A percentile compares a stretch with the other conserved stretches of the same genome.
Evolutionary conservation across 2,797 vertebrate genomes (phyloP).

Genomic region (Eurystomus glaucurus): DNA sequence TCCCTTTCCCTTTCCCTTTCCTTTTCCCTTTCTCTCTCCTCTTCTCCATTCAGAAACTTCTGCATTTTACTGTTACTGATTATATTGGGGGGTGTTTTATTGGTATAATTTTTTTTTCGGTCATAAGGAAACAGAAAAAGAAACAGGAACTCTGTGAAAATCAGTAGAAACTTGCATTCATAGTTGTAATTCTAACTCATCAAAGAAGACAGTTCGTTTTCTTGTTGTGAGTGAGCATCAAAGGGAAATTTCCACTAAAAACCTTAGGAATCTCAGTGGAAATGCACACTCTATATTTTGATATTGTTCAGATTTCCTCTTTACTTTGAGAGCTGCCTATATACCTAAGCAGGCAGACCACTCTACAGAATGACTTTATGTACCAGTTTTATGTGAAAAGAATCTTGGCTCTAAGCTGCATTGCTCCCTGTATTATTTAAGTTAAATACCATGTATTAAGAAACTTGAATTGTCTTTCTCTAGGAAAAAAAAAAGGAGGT

Average conservation of each 20-base stretch:
- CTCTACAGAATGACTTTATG: background rate
- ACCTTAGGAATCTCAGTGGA: background rate
- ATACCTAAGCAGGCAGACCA: background rate
- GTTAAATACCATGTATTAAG: constrained; percentile 25
- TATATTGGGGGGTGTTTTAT: background rate
- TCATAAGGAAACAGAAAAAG: background rate
- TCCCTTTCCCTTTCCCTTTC: background rate
- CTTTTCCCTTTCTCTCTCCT: background rate
- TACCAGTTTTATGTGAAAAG: background rate
- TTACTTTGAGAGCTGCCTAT: background rate
- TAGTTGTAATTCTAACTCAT: background rate
- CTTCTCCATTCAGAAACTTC: background rate
- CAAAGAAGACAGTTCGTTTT: background rate
- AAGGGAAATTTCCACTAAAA: background rate
- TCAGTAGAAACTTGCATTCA: background rate
- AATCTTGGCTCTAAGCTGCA: background rate
- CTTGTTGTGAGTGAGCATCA: background rate
- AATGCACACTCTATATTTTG: background rate
- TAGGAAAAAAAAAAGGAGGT: background rate
- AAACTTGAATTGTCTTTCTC: constrained; percentile 17
- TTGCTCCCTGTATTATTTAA: constrained; percentile 13
- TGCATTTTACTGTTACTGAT: background rate
- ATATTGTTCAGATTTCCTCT: background rate
- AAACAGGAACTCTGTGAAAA: background rate
- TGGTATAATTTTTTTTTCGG: background rate